Percentiles rank a stretch among this genome's conserved stretches.
These are phyloP conservation scores for Gasteruption jaculator DNA, from an alignment of 2,888 invertebrate species.

Conservation along the genomic window DNA sequence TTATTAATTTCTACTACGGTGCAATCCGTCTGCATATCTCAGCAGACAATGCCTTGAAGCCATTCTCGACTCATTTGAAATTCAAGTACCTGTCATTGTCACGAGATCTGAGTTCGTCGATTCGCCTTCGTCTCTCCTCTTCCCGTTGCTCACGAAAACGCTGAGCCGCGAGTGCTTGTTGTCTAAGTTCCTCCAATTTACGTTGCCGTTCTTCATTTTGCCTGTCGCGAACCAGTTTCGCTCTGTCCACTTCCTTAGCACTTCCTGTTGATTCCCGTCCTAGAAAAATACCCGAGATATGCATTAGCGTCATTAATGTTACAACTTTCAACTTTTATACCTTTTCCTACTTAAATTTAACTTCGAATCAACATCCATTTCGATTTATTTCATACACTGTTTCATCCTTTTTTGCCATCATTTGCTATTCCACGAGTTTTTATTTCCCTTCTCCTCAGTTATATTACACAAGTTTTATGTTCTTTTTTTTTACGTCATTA, in stretches of 20 bases:
- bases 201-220: constrained; percentile 87
- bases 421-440: too few species aligned
- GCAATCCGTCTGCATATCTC: too few species aligned
- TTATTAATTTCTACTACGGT: too few species aligned
- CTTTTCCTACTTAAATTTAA: background rate
- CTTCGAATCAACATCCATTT: background rate
- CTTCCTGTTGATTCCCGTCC: constrained; percentile 45
- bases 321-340: too few species aligned
- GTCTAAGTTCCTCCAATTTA: constrained; percentile 83
- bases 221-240: constrained; percentile 69
- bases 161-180: constrained; percentile 85
- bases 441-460: too few species aligned
- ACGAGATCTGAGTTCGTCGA: constrained; percentile 75
- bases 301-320: too few species aligned
- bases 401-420: too few species aligned
- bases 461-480: too few species aligned
- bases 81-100: constrained; percentile 68
- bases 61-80: too few species aligned
- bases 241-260: constrained; percentile 47
- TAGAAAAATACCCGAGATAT: constrained; percentile 26
- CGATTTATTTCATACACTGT: too few species aligned
- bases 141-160: constrained; percentile 86
- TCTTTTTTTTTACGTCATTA: too few species aligned
- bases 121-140: constrained; percentile 74
- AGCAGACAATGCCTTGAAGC: too few species aligned